Evolutionary conservation across 1,140 invertebrate genomes (phyloP), one percentile per base, ranked within the genome.

Genomic region (Matsumurasca onukii): DNA sequence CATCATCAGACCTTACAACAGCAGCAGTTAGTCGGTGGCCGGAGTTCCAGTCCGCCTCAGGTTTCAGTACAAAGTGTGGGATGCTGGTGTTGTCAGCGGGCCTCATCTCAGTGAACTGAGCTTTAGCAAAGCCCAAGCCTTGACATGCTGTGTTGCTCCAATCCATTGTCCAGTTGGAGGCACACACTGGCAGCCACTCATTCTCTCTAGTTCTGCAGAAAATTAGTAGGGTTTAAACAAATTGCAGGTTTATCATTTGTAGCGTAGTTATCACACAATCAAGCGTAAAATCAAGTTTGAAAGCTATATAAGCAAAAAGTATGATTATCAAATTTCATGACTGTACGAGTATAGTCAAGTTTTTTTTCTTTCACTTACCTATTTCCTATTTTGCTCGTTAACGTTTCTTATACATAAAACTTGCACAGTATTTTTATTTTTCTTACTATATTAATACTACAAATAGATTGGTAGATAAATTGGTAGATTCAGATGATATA

Each of bases 81-180:
- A 71, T 66, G n/a, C 17, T 2, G 30, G 20, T 57, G 15, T 3
- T 48, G 22, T 65, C 66, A 15, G 13, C 52, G 1, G 45, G 0
- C 45, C 52, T 59, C n/a, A 48, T 39, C 34, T 67, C 67, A 13
- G 67, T 69, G 24, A 74, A 74, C 48, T 79, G 77, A 1, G 83
- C 76, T 15, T 78, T 78, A 12, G 78, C 76, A 69, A 82, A 86
- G 27, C 86, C 86, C 69, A 87, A 73, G 39, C 77, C 75, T 71
- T 79, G 78, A 71, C 86, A 88, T 12, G 83, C 81, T 30, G 79
- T 73, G 69, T 86, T 78, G 48, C 85, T 85, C 71, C 82, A 81
- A 17, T 81, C 79, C 20, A 78, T 75, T 49, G 80, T 80, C 86
- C 86, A 87, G 25, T 78, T 76, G 34, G 84, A 81, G 15, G 79